A percentile compares a stretch with the other conserved stretches of the same genome.
Conservation (phyloP, 1,140 invertebrate genomes). For the Macrobrachium nipponense region DNA sequence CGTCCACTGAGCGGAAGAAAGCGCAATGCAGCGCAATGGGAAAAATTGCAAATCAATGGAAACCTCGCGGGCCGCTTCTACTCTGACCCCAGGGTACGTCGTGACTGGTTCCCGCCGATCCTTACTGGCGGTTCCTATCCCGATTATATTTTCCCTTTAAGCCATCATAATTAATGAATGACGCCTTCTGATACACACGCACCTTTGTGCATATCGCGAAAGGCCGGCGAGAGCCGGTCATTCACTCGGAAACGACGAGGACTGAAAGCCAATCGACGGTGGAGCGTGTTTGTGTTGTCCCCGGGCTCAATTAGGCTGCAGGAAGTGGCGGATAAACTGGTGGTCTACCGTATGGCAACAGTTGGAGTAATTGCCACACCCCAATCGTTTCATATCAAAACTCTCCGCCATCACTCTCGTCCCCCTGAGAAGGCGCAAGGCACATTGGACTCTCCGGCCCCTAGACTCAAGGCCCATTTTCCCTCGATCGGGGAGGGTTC, state of each 20-base stretch:
- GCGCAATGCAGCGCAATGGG: background rate
- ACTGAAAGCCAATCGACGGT: too few relatives aligned
- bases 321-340: too few relatives aligned
- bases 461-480: background rate
- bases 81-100: conserved; percentile 30
- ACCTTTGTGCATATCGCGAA: too few relatives aligned
- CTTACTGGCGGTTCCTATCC: conserved; percentile 41
- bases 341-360: conserved; percentile 14
- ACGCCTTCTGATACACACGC: too few relatives aligned
- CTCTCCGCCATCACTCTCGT: conserved; percentile 15
- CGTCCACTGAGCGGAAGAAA: background rate
- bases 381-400: conserved; percentile 49
- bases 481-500: too few relatives aligned
- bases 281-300: too few relatives aligned
- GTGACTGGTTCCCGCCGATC: conserved; percentile 48
- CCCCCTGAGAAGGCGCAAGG: too few relatives aligned
- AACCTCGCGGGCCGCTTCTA: background rate
- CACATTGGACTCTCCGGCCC: background rate
- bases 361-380: conserved; percentile 36
- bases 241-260: too few relatives aligned
- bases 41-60: conserved; percentile 37
- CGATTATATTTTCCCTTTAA: conserved; percentile 3
- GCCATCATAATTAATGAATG: background rate
- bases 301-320: too few relatives aligned
- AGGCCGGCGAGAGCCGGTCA: too few relatives aligned